These are phyloP conservation scores for Ctenopoma kingsleyae DNA, from an alignment of 2,797 vertebrate species.

Conservation along the genomic window DNA sequence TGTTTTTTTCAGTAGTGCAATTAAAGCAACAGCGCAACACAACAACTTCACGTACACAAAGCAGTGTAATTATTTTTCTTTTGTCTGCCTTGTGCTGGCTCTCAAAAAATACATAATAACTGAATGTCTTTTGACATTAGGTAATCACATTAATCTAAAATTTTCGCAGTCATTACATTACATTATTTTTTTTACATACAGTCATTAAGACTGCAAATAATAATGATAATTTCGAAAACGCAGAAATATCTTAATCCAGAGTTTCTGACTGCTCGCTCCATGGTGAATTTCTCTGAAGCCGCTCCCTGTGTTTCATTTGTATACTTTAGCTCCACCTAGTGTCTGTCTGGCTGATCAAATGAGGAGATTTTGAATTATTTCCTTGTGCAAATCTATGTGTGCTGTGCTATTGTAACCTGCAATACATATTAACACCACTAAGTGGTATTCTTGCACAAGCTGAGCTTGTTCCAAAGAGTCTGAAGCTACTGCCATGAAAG, in stretches of 20 bases:
- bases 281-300: not conserved
- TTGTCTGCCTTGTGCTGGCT: not conserved
- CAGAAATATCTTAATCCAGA: not conserved
- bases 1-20: not conserved
- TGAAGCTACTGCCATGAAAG: not conserved
- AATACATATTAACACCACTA: slow-evolving; percentile 39
- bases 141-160: not conserved
- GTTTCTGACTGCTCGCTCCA: not conserved
- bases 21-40: not conserved
- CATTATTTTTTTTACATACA: too few relatives aligned
- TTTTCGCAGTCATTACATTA: not conserved
- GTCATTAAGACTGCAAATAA: slow-evolving; percentile 6
- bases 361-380: not conserved
- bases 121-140: not conserved
- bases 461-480: slow-evolving; percentile 10
- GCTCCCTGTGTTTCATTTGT: slow-evolving; percentile 35
- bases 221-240: not conserved
- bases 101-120: not conserved
- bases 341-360: slow-evolving; percentile 26
- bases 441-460: slow-evolving; percentile 36
- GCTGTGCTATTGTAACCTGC: slow-evolving; percentile 12
- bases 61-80: not conserved
- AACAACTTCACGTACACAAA: slow-evolving; percentile 11
- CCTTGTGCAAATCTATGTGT: not conserved
- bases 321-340: slow-evolving; percentile 76